Conservation (phyloP, 2,797 vertebrate species). For the Myotis myotis region DNA sequence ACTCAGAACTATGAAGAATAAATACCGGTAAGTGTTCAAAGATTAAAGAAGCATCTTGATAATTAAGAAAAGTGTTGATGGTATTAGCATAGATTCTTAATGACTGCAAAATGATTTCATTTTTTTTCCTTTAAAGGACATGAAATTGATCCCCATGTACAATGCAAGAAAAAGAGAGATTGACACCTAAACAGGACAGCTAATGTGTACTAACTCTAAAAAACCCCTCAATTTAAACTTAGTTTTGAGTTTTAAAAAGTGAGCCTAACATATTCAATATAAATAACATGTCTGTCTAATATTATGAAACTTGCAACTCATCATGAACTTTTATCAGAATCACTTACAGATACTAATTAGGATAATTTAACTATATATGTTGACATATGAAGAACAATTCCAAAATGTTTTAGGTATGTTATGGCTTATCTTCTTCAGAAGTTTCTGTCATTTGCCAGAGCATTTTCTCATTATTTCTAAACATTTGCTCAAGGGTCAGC, state of each 20-base stretch:
- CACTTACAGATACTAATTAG: not conserved
- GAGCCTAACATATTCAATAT: not conserved
- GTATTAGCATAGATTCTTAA: not conserved
- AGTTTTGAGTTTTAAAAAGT: constrained; percentile 7
- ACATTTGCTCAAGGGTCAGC: not conserved
- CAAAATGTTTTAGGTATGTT: not conserved
- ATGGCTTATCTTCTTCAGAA: not conserved
- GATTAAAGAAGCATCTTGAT: not conserved
- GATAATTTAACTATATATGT: not conserved
- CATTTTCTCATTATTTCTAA: constrained; percentile 52
- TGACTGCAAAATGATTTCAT: not conserved
- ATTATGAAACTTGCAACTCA: constrained; percentile 21
- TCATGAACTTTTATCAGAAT: not conserved
- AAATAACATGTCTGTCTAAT: constrained; percentile 12
- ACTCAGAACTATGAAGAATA: not conserved
- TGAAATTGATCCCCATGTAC: not conserved
- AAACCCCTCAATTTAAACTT: not conserved
- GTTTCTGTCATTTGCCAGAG: not conserved
- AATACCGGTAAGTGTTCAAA: not conserved
- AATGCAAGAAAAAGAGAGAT: not conserved
- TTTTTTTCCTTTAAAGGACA: not conserved
- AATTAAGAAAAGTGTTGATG: not conserved
- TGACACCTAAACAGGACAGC: not conserved
- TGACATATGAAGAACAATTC: constrained; percentile 14
- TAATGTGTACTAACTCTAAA: not conserved